Base-by-base conservation (phyloP, 2,797 vertebrate genomes). In the Emydoidea blandingii region DNA sequence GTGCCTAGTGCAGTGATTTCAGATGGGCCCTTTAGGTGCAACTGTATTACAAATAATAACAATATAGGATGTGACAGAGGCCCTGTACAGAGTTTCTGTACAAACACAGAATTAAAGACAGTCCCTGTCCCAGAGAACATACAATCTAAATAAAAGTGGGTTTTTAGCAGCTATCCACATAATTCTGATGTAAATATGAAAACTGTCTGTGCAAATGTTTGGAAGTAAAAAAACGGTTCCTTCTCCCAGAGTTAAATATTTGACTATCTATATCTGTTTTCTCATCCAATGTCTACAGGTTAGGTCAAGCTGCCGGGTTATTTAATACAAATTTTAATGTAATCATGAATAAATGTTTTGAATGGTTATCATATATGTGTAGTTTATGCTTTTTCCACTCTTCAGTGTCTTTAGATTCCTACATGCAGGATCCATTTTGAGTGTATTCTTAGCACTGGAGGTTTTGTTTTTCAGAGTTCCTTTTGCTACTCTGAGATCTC, bases 211-310 rank as follows among this genome's bases (percentile, higher is more conserved):
- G 93, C 92, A 97, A 97, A 90, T 94, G 89, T 96, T 97, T 97
- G 83, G 91, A 96, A 92, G 54, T 95, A 96, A 97, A 97, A 54
- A 97, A 93, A 37, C 96, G 97, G 85, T 98, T 97, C 96, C 92
- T 91, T 91, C 96, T 97, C 96, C 94, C 90, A 68, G 95, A 97
- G 96, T 96, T 98, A 92, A 95, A 95, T 93, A 97, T 95, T 96
- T 95, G 93, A 91, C 68, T 85, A 85, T 65, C 88, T 89, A 74
- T 83, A 89, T 90, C 82, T 88, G 81, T 87, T 89, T 91, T 89
- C 88, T 31, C 90, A 57, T 85, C 90, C 52, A 23, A 84, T 94
- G 97, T 96, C 93, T 89, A 94, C 95, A 44, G 12, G 80, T 89
- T 94, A 94, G 27, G 86, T 96, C 96, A 96, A 98, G 95, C 93